Percentiles rank a stretch among this genome's conserved stretches.
Evolutionary conservation across 2,113 vertebrate genomes (phyloP).

Genomic region (Scatophagus argus): DNA sequence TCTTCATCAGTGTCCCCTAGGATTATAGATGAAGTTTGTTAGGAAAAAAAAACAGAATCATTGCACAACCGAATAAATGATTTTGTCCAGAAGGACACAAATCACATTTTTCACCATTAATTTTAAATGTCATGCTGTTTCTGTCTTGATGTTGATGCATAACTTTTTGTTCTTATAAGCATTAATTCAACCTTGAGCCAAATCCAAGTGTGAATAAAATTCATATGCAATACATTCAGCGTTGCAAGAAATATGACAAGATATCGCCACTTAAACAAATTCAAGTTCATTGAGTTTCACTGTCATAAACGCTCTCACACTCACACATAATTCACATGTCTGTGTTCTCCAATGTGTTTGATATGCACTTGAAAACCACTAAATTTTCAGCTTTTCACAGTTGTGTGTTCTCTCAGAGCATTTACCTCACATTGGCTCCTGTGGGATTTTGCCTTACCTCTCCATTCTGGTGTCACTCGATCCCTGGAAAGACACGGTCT

Average conservation of each 20-base stretch:
- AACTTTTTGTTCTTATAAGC: neutral
- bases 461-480: conserved; percentile 41
- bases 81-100: neutral
- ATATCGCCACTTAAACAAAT: conserved; percentile 18
- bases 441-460: conserved; percentile 48
- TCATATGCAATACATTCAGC: conserved; percentile 23
- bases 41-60: neutral
- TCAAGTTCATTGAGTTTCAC: conserved; percentile 2
- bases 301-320: neutral
- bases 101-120: neutral
- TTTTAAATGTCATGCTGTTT: neutral
- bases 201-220: conserved; percentile 14
- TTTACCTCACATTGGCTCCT: conserved; percentile 23
- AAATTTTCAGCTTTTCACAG: conserved; percentile 57
- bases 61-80: neutral
- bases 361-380: conserved; percentile 29
- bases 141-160: neutral
- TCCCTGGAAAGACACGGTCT: conserved; percentile 37
- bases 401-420: neutral
- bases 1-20: neutral
- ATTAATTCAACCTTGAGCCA: conserved; percentile 17
- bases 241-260: conserved; percentile 33
- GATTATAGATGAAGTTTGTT: neutral
- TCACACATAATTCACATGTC: conserved; percentile 4
- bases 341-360: conserved; percentile 11